These are phyloP conservation scores for Chiridota heheva DNA, from an alignment of 35 echinoderm and acorn worm genomes.

Conservation along the genomic window DNA sequence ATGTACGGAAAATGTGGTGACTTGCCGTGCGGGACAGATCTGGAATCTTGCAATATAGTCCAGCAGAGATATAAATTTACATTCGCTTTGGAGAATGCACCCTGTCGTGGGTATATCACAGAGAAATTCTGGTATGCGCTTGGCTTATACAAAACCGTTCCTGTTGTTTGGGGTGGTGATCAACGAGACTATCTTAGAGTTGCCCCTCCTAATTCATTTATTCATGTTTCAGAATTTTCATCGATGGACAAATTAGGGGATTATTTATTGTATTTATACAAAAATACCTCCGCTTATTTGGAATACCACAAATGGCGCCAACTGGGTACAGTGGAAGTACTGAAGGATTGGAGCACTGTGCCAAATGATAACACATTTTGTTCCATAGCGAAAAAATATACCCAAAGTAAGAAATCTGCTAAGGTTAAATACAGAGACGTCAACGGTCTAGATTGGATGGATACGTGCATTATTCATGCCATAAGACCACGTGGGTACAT, in stretches of 20 bases:
- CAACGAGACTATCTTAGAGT: slow-evolving; percentile 28
- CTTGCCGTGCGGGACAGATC: neutral
- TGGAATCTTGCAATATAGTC: neutral
- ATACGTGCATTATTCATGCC: slow-evolving; percentile 28
- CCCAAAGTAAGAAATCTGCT: neutral
- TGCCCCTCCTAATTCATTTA: slow-evolving; percentile 31
- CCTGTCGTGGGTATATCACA: slow-evolving; percentile 41
- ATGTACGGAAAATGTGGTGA: slow-evolving; percentile 43
- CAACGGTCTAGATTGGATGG: slow-evolving; percentile 38
- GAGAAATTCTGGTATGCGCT: slow-evolving; percentile 38
- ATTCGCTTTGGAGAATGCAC: slow-evolving; percentile 41
- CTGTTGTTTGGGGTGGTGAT: slow-evolving; percentile 27
- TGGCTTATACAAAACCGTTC: neutral
- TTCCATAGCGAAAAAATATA: slow-evolving; percentile 11
- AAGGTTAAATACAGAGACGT: slow-evolving; percentile 1
- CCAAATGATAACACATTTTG: slow-evolving; percentile 34
- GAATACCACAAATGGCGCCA: slow-evolving; percentile 24
- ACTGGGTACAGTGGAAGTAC: neutral
- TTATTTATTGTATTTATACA: neutral
- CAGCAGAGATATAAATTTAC: slow-evolving; percentile 38
- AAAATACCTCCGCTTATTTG: slow-evolving; percentile 6
- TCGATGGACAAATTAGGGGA: slow-evolving; percentile 11
- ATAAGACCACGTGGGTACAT: slow-evolving; percentile 29
- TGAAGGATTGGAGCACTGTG: slow-evolving; percentile 28
- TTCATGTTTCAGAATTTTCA: slow-evolving; percentile 31